Evolutionary conservation across 2,113 vertebrate genomes (phyloP), one percentile per base, ranked within the genome.

Genomic region (Trematomus loennbergii): DNA sequence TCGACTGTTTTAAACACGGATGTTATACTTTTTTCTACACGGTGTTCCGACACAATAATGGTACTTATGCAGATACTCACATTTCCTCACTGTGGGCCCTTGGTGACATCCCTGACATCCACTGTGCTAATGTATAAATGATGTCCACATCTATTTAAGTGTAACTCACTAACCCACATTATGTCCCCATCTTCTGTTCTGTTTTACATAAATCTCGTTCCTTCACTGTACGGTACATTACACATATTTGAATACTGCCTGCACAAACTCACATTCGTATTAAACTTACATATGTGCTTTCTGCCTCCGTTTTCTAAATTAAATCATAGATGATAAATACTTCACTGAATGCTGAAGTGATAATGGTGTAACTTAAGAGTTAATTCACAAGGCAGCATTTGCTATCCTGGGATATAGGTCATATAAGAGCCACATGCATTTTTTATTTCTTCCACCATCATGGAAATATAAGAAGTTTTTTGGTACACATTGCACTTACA

Each of bases 11-110:
- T 58, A 10, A 83, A 89, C 66, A 68, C 61, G 12, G 73, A 78
- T 72, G 78, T 83, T 82, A 65, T 57, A 74, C 75, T 76, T 70
- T 71, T 78, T 80, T 20, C 64, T 43, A 52, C 18, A 20, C 25
- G 3, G 52, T 75, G 66, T 82, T 80, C 69, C 54, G 52, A 53
- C 81, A 79, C 83, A 90, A 85, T 88, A 87, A 90, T 80, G 17
- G 83, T 55, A 60, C 84, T 88, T 82, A 82, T 90, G 83, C 89
- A 94, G 72, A 91, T 92, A 77, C 87, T 85, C 88, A 85, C 83
- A 90, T 90, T 91, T 89, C 85, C 89, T 87, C 72, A 73, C 67
- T 43, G 49, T 74, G 61, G 61, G 87, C 84, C 87, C 75, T 70
- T 15, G 46, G 87, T 88, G 83, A 87, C 89, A 88, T 79, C 48